Percentiles rank a stretch among this genome's conserved stretches.
Evolutionary conservation across 2,113 vertebrate species (phyloP).

Genomic region (Gambusia affinis): DNA sequence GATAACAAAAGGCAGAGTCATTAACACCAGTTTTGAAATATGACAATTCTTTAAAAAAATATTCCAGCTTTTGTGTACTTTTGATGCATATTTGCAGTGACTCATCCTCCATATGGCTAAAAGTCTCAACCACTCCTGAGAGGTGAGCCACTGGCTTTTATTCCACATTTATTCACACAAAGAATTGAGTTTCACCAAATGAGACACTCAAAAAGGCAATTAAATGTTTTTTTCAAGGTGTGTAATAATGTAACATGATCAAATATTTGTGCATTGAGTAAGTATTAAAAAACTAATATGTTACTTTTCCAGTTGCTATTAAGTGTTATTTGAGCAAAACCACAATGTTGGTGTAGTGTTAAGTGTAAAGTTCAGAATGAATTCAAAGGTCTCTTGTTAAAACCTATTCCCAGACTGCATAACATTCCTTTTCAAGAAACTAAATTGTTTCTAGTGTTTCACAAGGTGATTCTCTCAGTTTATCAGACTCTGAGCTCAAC

Average conservation of each 20-base stretch:
- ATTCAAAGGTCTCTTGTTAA: conserved; percentile 27
- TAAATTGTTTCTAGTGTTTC: no score
- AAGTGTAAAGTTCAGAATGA: conserved; percentile 3
- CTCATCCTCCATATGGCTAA: no score
- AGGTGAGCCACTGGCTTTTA: no score
- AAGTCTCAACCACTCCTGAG: no score
- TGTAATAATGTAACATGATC: conserved; percentile 53
- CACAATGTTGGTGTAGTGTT: conserved; percentile 39
- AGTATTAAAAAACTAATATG: conserved; percentile 5
- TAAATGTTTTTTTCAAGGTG: background rate
- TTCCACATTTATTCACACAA: no score
- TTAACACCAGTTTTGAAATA: conserved; percentile 61
- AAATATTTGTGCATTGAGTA: conserved; percentile 11
- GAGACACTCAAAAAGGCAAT: conserved; percentile 51
- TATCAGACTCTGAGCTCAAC: conserved; percentile 53
- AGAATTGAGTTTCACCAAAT: no score
- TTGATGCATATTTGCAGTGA: no score
- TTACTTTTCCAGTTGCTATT: conserved; percentile 32
- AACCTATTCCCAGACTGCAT: conserved; percentile 27
- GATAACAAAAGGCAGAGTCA: conserved; percentile 49
- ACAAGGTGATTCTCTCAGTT: conserved; percentile 22
- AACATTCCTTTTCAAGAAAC: conserved; percentile 37
- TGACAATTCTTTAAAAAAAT: conserved; percentile 58
- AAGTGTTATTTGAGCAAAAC: conserved; percentile 50
- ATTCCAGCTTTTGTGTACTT: background rate